Percentiles rank a stretch among this genome's conserved stretches.
phyloP scores from a whole-genome alignment of 2,113 vertebrate genomes.

The Ictalurus furcatus region DNA sequence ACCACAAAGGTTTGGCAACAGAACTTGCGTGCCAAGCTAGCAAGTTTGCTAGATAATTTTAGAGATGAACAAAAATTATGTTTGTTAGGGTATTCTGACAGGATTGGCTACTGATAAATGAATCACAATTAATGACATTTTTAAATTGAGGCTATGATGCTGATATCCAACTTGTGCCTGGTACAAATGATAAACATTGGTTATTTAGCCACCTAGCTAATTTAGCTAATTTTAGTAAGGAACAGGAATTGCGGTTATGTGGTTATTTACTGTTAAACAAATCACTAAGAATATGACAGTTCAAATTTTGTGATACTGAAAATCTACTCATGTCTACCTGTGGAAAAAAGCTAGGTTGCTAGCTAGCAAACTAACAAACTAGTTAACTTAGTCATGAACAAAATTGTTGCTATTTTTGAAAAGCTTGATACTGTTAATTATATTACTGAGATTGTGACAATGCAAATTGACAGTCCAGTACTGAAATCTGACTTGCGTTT shows the following conservation, averaged over 20 bases:
- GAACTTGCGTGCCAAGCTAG: background rate
- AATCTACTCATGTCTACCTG: background rate
- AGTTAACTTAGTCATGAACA: background rate
- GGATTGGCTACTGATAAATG: background rate
- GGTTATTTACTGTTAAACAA: background rate
- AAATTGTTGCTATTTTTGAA: background rate
- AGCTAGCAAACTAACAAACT: background rate
- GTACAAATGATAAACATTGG: background rate
- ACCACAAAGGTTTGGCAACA: background rate
- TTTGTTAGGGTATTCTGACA: no score
- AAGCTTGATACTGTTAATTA: background rate
- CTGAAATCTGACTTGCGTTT: background rate
- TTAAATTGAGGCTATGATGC: background rate
- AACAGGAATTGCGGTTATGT: background rate
- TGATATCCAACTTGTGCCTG: background rate
- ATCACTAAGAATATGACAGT: background rate
- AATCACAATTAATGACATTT: background rate
- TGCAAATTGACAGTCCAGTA: background rate
- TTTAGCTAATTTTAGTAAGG: background rate
- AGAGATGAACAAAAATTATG: background rate
- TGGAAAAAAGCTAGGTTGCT: background rate
- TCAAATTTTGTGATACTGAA: background rate
- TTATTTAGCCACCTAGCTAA: background rate
- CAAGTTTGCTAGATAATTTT: background rate
- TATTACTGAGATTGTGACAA: background rate